phyloP scores from a whole-genome alignment of 2,888 invertebrate genomes.

The Oscheius sp. region DNA sequence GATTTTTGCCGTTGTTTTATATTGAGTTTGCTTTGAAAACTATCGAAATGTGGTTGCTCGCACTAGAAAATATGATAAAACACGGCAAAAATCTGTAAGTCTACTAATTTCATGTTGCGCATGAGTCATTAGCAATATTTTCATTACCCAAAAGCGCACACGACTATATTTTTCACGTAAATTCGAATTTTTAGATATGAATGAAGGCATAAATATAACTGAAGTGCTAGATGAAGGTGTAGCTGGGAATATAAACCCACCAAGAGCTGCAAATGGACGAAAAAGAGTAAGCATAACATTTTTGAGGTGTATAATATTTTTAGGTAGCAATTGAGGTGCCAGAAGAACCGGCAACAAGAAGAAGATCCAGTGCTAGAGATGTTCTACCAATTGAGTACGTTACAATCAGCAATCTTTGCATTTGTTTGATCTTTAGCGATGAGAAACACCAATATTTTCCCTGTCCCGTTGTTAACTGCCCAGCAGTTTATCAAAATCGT shows the following conservation, averaged over 20 bases:
- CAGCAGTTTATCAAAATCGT: slow-evolving; percentile 32
- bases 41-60: no score
- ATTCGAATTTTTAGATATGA: neutral
- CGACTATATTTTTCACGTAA: neutral
- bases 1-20: slow-evolving; percentile 15
- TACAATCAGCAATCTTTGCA: neutral
- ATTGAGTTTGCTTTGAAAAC: neutral
- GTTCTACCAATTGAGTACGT: slow-evolving; percentile 33
- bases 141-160: no score
- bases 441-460: slow-evolving; percentile 29
- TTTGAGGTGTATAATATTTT: neutral
- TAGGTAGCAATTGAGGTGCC: slow-evolving; percentile 3
- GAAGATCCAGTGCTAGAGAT: slow-evolving; percentile 17
- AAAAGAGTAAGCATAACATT: neutral
- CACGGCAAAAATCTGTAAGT: no score
- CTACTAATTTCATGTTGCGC: no score
- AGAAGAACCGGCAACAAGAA: neutral
- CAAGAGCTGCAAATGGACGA: neutral
- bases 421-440: slow-evolving; percentile 18
- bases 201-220: neutral
- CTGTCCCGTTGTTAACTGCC: slow-evolving; percentile 30
- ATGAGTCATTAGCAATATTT: no score
- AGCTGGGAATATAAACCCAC: neutral
- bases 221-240: slow-evolving; percentile 1
- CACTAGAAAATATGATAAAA: no score